Conservation (phyloP, 2,113 vertebrate genomes). For the Odontophorus gujanensis region DNA sequence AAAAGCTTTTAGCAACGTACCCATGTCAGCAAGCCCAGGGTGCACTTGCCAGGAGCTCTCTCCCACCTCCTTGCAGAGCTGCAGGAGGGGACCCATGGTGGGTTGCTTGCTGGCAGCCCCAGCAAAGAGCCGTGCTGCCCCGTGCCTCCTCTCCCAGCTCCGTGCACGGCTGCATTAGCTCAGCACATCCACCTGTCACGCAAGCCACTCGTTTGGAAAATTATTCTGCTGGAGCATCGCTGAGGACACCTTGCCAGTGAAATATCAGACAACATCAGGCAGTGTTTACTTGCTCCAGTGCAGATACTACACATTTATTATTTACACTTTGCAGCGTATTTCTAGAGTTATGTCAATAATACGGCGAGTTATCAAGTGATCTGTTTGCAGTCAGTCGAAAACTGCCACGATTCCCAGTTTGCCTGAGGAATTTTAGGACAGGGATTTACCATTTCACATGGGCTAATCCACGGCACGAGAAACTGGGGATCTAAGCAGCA, state of each 20-base stretch:
- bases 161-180: not conserved
- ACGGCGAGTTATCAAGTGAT: conserved; percentile 57
- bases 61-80: not conserved
- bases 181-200: conserved; percentile 65
- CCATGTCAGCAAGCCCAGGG: not conserved
- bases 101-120: not conserved
- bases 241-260: conserved; percentile 69
- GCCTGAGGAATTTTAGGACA: conserved; percentile 5
- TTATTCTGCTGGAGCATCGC: conserved; percentile 68
- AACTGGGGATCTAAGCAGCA: not conserved
- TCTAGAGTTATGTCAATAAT: conserved; percentile 63
- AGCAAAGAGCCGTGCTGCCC: not conserved
- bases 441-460: not conserved
- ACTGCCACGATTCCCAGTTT: not conserved
- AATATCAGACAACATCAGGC: conserved; percentile 72
- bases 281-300: conserved; percentile 59
- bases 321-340: conserved; percentile 50
- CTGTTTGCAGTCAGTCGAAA: conserved; percentile 51
- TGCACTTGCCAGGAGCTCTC: not conserved
- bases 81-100: not conserved
- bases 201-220: conserved; percentile 61
- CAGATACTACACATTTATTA: conserved; percentile 69
- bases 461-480: not conserved
- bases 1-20: not conserved
- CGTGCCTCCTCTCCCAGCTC: not conserved